A percentile compares a stretch with the other conserved stretches of the same genome.
Conservation (phyloP, 2,113 vertebrate genomes). For the Equus quagga region DNA sequence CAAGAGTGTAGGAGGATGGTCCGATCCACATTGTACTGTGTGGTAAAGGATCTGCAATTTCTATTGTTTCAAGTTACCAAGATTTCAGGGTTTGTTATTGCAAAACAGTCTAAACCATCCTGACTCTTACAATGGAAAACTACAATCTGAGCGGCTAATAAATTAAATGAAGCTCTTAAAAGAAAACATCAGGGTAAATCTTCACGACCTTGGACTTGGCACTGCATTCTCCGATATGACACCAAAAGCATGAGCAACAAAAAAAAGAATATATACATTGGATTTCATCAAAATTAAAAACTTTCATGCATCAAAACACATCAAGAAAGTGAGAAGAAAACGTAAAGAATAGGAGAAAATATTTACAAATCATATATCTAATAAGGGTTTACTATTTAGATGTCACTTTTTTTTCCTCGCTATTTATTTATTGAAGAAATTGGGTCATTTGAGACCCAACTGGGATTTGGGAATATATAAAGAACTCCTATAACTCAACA, state of each 20-base stretch:
- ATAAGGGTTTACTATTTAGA: not conserved
- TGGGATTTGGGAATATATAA: not conserved
- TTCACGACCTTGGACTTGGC: not conserved
- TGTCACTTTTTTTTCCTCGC: not conserved
- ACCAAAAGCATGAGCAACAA: not conserved
- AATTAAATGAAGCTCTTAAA: not conserved
- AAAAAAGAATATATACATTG: not conserved
- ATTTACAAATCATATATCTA: not conserved
- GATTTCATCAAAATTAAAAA: too few species aligned
- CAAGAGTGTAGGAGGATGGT: not conserved
- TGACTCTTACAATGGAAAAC: not conserved
- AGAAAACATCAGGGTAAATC: not conserved
- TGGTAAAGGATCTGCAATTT: not conserved
- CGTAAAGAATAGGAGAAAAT: too few species aligned
- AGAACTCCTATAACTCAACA: not conserved
- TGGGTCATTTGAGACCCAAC: not conserved
- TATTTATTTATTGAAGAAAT: not conserved
- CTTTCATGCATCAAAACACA: too few species aligned
- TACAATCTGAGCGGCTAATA: not conserved
- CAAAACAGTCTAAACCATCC: not conserved
- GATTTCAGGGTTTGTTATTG: not conserved
- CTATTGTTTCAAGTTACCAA: not conserved
- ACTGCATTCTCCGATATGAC: not conserved
- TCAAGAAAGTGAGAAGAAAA: too few species aligned
- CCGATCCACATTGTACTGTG: not conserved